Evolutionary conservation across 2,797 vertebrate genomes (phyloP).

Genomic region (Sebastes miniatus): DNA sequence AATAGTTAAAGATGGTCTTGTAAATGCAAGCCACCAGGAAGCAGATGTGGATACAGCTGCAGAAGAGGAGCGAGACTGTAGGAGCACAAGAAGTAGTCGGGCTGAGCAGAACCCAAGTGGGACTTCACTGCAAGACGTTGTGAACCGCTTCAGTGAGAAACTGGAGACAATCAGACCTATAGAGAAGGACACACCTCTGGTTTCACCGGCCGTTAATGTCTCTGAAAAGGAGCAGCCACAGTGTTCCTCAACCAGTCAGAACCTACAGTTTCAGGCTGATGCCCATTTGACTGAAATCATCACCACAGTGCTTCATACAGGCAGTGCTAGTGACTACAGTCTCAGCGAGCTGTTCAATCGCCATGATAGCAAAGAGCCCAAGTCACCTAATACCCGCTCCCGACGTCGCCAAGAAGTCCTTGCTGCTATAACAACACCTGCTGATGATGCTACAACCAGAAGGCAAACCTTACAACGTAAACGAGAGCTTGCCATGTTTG

Average conservation of each 20-base stretch:
- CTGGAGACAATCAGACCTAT: constrained; percentile 88
- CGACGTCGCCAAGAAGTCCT: constrained; percentile 87
- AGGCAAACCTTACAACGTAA: constrained; percentile 89
- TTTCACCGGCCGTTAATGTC: constrained; percentile 71
- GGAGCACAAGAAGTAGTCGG: constrained; percentile 53
- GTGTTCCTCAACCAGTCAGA: constrained; percentile 79
- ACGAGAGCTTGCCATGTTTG: constrained; percentile 87
- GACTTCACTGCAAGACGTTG: constrained; percentile 86
- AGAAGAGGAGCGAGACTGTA: constrained; percentile 54
- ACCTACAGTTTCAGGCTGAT: constrained; percentile 77
- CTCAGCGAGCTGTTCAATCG: constrained; percentile 90
- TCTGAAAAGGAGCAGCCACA: constrained; percentile 75
- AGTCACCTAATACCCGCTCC: constrained; percentile 90
- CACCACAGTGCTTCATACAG: constrained; percentile 89
- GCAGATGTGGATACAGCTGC: constrained; percentile 36
- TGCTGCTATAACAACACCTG: constrained; percentile 82
- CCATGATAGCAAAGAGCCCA: constrained; percentile 85
- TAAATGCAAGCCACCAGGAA: constrained; percentile 28
- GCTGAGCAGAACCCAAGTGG: constrained; percentile 77
- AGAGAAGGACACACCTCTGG: constrained; percentile 79
- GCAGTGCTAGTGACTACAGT: constrained; percentile 87
- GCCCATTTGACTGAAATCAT: constrained; percentile 90
- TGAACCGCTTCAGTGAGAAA: constrained; percentile 91
- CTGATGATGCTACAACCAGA: constrained; percentile 83
- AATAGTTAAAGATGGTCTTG: constrained; percentile 26